phyloP scores from a whole-genome alignment of 2,888 invertebrate genomes.

The Pristionchus japonicus region DNA sequence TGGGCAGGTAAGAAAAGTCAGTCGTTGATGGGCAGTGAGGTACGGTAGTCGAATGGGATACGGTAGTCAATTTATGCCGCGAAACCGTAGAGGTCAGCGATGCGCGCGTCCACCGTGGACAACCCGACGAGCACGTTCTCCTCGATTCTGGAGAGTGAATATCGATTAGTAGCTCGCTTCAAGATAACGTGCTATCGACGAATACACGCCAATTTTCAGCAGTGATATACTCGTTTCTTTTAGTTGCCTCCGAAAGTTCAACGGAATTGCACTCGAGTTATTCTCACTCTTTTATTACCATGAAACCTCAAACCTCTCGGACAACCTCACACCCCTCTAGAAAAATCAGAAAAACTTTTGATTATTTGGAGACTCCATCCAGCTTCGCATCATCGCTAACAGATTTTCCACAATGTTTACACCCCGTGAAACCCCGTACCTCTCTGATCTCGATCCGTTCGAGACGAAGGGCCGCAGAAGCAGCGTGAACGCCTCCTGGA shows the following conservation, averaged over 20 bases:
- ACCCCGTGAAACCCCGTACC: neutral
- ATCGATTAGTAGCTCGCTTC: neutral
- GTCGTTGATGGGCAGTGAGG: neutral
- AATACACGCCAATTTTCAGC: too few relatives aligned
- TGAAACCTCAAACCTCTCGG: neutral
- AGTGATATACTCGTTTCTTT: neutral
- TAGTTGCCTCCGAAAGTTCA: neutral
- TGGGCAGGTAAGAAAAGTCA: neutral
- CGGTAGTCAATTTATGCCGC: neutral
- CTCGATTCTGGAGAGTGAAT: slow-evolving; percentile 50
- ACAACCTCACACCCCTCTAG: neutral
- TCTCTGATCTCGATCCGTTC: slow-evolving; percentile 45
- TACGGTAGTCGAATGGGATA: neutral
- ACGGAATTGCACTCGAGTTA: neutral
- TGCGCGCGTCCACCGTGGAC: slow-evolving; percentile 56
- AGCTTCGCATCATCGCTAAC: too few relatives aligned
- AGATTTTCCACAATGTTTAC: too few relatives aligned
- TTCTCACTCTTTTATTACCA: neutral
- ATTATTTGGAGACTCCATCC: too few relatives aligned
- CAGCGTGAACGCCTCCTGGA: slow-evolving; percentile 36
- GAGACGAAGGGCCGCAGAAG: slow-evolving; percentile 44
- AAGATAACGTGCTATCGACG: too few relatives aligned
- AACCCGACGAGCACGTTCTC: slow-evolving; percentile 60
- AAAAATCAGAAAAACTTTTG: too few relatives aligned
- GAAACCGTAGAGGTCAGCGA: slow-evolving; percentile 48